Percentiles rank a stretch among this genome's conserved stretches.
These are phyloP conservation scores for Marmota monax DNA, from an alignment of 2,113 vertebrate species.

Conservation along the genomic window DNA sequence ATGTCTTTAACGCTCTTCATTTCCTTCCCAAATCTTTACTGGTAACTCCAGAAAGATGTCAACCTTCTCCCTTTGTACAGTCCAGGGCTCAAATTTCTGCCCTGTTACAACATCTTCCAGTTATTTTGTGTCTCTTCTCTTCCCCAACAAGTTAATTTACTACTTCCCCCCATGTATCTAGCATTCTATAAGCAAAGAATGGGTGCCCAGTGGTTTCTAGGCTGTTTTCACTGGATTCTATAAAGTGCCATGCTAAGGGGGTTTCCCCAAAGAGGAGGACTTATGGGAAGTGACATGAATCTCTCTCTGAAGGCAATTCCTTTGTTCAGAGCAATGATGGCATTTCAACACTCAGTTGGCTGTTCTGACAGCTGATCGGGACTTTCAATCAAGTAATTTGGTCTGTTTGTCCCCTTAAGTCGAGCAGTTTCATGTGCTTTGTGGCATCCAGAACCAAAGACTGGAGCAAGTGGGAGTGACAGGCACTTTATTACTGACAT, in stretches of 20 bases:
- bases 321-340: neutral
- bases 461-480: constrained; percentile 57
- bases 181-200: neutral
- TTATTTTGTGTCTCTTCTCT: neutral
- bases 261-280: neutral
- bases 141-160: neutral
- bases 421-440: constrained; percentile 17
- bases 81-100: neutral
- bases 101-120: neutral
- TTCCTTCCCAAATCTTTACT: neutral
- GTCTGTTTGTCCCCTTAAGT: neutral
- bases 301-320: neutral
- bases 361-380: neutral
- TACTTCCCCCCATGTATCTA: neutral
- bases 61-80: neutral
- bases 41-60: neutral
- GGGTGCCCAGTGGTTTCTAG: neutral
- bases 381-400: neutral
- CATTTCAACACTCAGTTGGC: neutral
- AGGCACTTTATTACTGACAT: constrained; percentile 68
- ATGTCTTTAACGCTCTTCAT: neutral
- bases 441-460: constrained; percentile 59
- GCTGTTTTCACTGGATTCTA: neutral
- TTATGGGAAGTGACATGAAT: neutral
- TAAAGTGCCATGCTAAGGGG: neutral